Conservation (phyloP, 2,113 vertebrate genomes). For the Dendrocopos noguchii region DNA sequence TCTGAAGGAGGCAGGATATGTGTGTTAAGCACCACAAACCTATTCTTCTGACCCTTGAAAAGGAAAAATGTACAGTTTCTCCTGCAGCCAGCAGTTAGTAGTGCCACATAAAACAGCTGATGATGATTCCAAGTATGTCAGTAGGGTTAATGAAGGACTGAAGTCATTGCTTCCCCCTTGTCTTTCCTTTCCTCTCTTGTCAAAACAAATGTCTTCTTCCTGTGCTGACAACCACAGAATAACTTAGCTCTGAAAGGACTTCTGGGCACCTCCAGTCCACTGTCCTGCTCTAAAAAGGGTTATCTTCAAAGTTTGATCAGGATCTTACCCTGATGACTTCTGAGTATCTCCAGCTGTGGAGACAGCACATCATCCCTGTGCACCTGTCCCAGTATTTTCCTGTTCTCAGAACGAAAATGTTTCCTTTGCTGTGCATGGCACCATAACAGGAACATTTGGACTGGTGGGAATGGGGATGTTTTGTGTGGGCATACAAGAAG, state of each 20-base stretch:
- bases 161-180: neutral
- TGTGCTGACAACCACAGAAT: neutral
- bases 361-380: neutral
- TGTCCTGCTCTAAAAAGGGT: neutral
- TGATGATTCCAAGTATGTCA: neutral
- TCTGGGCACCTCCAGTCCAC: neutral
- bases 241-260: neutral
- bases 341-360: neutral
- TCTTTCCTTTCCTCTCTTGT: neutral
- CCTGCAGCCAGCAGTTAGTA: neutral
- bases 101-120: rapidly evolving
- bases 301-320: neutral
- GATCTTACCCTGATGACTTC: neutral
- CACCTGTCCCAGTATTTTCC: neutral
- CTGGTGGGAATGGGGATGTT: neutral
- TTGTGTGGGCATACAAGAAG: neutral
- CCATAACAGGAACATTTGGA: neutral
- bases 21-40: neutral
- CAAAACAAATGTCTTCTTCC: neutral
- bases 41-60: neutral
- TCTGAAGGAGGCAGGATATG: neutral
- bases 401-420: neutral
- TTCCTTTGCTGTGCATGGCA: neutral
- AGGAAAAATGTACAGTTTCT: neutral
- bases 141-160: neutral